A percentile compares a stretch with the other conserved stretches of the same genome.
phyloP scores from a whole-genome alignment of 2,113 vertebrate genomes.

The Morone chrysops region DNA sequence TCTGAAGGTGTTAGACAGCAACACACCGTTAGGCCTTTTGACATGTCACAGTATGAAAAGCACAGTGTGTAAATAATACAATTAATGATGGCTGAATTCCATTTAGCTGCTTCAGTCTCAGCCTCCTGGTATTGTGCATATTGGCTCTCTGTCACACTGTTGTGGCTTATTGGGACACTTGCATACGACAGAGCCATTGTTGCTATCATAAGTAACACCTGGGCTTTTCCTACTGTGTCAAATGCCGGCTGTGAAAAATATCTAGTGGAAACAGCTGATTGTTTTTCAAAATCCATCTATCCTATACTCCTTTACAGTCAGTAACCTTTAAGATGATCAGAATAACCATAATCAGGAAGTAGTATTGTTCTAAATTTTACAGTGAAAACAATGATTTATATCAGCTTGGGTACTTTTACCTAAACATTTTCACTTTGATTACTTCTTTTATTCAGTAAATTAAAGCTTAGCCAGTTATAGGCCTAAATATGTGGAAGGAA shows the following conservation, averaged over 20 bases:
- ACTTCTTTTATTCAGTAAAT: too few relatives aligned
- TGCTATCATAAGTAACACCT: neutral
- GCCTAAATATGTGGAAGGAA: neutral
- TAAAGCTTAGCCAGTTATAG: neutral
- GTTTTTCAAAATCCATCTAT: neutral
- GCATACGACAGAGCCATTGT: too few relatives aligned
- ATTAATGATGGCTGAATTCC: neutral
- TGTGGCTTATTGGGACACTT: too few relatives aligned
- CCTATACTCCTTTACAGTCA: neutral
- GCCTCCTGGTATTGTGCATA: too few relatives aligned
- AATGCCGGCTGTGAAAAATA: constrained; percentile 1
- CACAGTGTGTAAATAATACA: neutral
- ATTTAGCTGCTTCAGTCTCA: neutral
- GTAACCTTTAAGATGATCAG: neutral
- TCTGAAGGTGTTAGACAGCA: neutral
- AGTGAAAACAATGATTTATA: neutral
- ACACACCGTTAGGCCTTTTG: neutral
- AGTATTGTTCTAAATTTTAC: neutral
- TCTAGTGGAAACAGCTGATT: neutral
- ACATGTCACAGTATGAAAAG: neutral
- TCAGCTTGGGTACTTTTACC: neutral
- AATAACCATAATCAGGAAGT: neutral
- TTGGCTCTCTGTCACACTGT: too few relatives aligned
- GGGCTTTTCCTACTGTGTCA: neutral
- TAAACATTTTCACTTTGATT: neutral